Evolutionary conservation across 2,113 vertebrate genomes (phyloP).

Genomic region (Ammospiza caudacuta): DNA sequence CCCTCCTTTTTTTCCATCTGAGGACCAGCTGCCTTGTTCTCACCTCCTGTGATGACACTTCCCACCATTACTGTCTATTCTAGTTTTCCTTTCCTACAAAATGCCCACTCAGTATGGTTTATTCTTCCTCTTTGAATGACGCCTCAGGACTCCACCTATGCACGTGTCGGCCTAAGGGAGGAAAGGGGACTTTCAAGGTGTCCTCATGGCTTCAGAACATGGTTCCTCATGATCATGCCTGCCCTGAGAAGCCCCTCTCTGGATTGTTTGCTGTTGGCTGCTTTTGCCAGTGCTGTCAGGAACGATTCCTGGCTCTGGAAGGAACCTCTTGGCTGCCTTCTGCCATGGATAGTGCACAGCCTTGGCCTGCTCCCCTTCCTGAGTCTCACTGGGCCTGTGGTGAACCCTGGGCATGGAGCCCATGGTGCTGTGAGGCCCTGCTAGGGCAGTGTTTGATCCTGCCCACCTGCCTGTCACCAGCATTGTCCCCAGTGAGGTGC

Average conservation of each 20-base stretch:
- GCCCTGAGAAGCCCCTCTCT: accelerated
- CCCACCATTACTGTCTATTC: not conserved
- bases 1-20: not conserved
- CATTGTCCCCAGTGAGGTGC: accelerated
- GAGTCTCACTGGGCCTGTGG: accelerated
- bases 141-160: not conserved
- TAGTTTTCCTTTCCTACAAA: not conserved
- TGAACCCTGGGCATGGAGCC: accelerated
- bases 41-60: not conserved
- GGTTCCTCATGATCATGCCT: not conserved
- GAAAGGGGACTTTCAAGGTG: not conserved
- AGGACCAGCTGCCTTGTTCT: not conserved
- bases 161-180: not conserved
- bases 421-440: accelerated
- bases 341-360: not conserved
- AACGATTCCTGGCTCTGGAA: not conserved
- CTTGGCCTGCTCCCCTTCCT: accelerated
- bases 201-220: not conserved
- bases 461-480: not conserved
- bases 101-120: not conserved
- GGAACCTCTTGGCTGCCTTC: not conserved
- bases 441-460: accelerated
- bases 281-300: not conserved
- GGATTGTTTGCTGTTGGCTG: not conserved
- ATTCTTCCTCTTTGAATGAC: not conserved